Conservation (phyloP, 2,797 vertebrate species). For the Pantherophis alleghaniensis region DNA sequence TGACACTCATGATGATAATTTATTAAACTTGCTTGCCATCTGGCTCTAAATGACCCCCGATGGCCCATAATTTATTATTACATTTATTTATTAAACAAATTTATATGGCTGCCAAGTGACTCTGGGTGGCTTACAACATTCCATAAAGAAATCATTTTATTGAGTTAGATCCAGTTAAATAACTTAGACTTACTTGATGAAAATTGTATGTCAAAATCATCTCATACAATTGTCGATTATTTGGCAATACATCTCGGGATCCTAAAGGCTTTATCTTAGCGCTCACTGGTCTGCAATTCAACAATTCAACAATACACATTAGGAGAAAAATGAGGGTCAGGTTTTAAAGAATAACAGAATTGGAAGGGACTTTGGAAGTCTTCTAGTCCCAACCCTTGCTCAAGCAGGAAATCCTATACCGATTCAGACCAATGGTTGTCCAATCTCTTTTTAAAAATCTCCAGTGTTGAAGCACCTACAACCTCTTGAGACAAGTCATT, state of each 20-base stretch:
- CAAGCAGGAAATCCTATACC: background rate
- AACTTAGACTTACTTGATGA: slow-evolving; percentile 82
- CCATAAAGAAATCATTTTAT: background rate
- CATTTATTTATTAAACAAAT: background rate
- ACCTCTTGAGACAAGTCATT: background rate
- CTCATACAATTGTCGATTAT: slow-evolving; percentile 95
- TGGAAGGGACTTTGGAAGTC: background rate
- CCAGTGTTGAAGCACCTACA: background rate
- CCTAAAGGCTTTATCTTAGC: slow-evolving; percentile 93
- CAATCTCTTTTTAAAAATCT: background rate
- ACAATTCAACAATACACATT: slow-evolving; percentile 25
- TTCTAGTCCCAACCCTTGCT: background rate
- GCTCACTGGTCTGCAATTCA: slow-evolving; percentile 82
- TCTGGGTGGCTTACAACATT: background rate
- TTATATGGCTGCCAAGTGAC: background rate
- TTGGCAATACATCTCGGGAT: slow-evolving; percentile 88
- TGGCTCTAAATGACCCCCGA: background rate
- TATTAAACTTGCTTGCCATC: background rate
- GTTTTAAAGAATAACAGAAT: background rate
- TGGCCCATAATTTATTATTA: background rate
- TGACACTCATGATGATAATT: background rate
- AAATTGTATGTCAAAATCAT: slow-evolving; percentile 92
- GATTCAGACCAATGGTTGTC: background rate
- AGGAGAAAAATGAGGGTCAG: background rate
- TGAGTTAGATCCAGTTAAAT: accelerated